Percentiles rank a stretch among this genome's conserved stretches.
phyloP scores from a whole-genome alignment of 2,797 vertebrate species.

The Kryptolebias ocellatus region DNA sequence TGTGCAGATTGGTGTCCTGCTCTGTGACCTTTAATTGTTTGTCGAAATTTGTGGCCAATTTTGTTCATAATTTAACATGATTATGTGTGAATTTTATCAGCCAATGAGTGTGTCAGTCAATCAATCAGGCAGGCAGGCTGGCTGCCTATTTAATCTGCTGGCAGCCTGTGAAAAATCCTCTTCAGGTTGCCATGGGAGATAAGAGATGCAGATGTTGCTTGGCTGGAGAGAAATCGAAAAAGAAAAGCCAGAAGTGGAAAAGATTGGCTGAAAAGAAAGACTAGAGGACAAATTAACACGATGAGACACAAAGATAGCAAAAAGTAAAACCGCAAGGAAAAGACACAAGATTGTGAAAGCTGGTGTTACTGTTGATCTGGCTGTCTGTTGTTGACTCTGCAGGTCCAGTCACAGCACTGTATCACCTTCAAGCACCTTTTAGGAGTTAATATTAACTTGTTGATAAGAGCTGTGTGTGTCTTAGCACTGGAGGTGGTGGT shows the following conservation, averaged over 20 bases:
- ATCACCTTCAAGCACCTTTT: slow-evolving; percentile 23
- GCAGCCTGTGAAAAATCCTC: slow-evolving; percentile 2
- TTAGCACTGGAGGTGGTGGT: neutral
- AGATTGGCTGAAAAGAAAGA: neutral
- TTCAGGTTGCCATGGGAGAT: slow-evolving; percentile 61
- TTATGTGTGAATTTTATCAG: slow-evolving; percentile 36
- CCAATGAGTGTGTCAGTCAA: slow-evolving; percentile 19
- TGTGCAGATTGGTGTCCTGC: slow-evolving; percentile 1
- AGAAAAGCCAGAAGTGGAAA: neutral
- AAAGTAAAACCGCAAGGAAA: neutral
- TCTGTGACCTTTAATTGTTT: slow-evolving; percentile 16
- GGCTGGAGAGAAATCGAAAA: slow-evolving; percentile 3
- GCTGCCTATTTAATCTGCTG: slow-evolving; percentile 38
- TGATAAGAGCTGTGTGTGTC: slow-evolving; percentile 29
- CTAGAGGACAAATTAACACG: slow-evolving; percentile 7
- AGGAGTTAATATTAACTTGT: slow-evolving; percentile 59
- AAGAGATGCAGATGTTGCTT: slow-evolving; percentile 57
- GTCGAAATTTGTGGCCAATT: slow-evolving; percentile 12
- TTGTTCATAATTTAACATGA: slow-evolving; percentile 41
- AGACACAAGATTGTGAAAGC: neutral
- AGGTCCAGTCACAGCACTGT: neutral
- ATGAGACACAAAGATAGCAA: slow-evolving; percentile 13
- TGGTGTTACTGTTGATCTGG: slow-evolving; percentile 5
- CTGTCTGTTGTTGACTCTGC: slow-evolving; percentile 38
- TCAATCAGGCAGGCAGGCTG: neutral